A percentile compares a stretch with the other conserved stretches of the same genome.
phyloP scores from a whole-genome alignment of 1,140 invertebrate species.

The Zaprionus davidi region DNA sequence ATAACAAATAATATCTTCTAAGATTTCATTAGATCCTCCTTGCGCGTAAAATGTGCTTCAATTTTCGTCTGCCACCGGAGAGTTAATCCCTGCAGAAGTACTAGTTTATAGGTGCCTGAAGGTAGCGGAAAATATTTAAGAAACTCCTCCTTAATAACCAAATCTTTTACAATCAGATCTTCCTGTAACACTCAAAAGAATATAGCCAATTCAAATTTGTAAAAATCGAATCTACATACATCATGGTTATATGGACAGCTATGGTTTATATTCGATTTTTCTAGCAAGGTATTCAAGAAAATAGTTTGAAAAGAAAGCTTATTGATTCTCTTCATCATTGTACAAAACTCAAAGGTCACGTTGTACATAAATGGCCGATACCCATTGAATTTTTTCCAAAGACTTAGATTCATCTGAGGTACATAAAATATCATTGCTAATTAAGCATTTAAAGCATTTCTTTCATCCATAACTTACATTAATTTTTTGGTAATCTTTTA shows the following conservation, averaged over 20 bases:
- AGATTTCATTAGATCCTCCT: constrained; percentile 11
- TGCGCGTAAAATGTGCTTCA: constrained; percentile 4
- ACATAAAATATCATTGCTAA: not conserved
- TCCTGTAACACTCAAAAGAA: not conserved
- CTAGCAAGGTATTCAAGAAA: not conserved
- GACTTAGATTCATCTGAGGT: not conserved
- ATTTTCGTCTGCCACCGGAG: constrained; percentile 33
- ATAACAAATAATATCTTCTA: not conserved
- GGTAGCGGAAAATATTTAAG: constrained; percentile 31
- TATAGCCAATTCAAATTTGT: no score
- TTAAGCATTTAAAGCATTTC: not conserved
- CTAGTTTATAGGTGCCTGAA: constrained; percentile 40
- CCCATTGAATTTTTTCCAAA: constrained; percentile 6
- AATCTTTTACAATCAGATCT: not conserved
- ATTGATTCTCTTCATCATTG: not conserved
- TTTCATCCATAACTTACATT: not conserved
- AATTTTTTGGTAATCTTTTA: not conserved
- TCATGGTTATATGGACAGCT: not conserved
- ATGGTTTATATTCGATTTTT: constrained; percentile 4
- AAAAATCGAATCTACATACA: not conserved
- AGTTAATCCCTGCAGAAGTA: constrained; percentile 1
- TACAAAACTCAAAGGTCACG: not conserved
- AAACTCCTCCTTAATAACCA: constrained; percentile 14
- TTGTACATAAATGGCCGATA: constrained; percentile 13
- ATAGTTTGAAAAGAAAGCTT: not conserved